Percentiles rank a stretch among this genome's conserved stretches.
Evolutionary conservation across 2,113 vertebrate genomes (phyloP).

Genomic region (Empidonax alnorum): DNA sequence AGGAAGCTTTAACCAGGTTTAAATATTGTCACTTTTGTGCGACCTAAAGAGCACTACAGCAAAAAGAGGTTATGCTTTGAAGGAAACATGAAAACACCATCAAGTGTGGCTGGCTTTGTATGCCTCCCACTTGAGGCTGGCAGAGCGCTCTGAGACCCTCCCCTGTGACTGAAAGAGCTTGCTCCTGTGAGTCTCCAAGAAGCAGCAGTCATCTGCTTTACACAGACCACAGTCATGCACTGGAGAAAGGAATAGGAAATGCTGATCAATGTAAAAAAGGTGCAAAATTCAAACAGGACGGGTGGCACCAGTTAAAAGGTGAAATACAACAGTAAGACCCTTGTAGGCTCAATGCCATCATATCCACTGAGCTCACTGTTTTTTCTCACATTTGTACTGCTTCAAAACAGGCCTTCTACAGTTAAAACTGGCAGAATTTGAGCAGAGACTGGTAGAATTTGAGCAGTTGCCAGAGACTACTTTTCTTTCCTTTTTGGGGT

Average conservation of each 20-base stretch:
- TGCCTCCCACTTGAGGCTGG: background rate
- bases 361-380: background rate
- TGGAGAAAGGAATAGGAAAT: background rate
- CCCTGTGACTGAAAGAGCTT: background rate
- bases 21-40: background rate
- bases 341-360: background rate
- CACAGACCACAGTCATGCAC: background rate
- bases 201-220: background rate
- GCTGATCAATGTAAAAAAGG: accelerated
- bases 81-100: background rate
- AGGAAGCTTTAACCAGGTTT: background rate
- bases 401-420: background rate
- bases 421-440: background rate
- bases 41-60: background rate
- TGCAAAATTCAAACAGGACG: background rate
- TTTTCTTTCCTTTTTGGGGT: background rate
- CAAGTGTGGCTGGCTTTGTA: background rate
- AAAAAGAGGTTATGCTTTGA: background rate
- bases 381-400: background rate
- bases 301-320: background rate
- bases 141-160: background rate
- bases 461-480: background rate
- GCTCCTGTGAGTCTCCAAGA: background rate
- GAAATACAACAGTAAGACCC: background rate
- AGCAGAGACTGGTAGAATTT: background rate